Evolutionary conservation across 2,797 vertebrate species (phyloP), one percentile per base, ranked within the genome.

Genomic region (Schizopygopsis pylzovi): DNA sequence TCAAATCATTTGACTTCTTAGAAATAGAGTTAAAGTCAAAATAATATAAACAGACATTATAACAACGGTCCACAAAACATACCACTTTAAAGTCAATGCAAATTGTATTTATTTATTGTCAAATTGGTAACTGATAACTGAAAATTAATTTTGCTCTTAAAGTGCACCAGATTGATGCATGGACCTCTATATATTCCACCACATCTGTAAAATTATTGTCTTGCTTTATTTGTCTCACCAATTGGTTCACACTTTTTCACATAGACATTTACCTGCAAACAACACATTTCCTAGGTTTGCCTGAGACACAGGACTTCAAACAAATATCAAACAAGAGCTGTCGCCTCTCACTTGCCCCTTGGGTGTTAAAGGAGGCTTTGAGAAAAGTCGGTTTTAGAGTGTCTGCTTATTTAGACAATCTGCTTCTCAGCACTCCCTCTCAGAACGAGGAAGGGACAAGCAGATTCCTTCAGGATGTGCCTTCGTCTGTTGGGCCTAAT

Each of bases 391-490:
- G 22, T 43, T 43, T 78, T 13, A 43, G 54, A 25, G 54, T 25
- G 54, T 25, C 22, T 61, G 54, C 76, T 79, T 61, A 25, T 79
- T 79, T 61, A 79, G 54, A 41, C 76, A 78, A 78, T 78, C 37
- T 41, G 6, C 22, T 61, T 79, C 37, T 43, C 54, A 43, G 54
- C 12, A 78, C 37, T 61, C 37, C 13, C 22, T 43, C 54, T 79
- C 54, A 43, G 8, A 41, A 79, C 0, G 4, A n/a, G 13, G 2
- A 79, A 43, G 12, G 52, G 54, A 61, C 37, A 43, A 43, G 52
- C 22, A 61, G 2, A 79, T 25, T 43, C 39, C 12, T 61, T 43
- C 8, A 79, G 54, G 8, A 79, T 61, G 54, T 41, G 13, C 54
- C 37, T 18, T 61, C 13, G 37, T 59, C 52, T 78, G 6, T 59